Conservation (phyloP, 2,888 invertebrate species). For the Lomographa bimaculata region DNA sequence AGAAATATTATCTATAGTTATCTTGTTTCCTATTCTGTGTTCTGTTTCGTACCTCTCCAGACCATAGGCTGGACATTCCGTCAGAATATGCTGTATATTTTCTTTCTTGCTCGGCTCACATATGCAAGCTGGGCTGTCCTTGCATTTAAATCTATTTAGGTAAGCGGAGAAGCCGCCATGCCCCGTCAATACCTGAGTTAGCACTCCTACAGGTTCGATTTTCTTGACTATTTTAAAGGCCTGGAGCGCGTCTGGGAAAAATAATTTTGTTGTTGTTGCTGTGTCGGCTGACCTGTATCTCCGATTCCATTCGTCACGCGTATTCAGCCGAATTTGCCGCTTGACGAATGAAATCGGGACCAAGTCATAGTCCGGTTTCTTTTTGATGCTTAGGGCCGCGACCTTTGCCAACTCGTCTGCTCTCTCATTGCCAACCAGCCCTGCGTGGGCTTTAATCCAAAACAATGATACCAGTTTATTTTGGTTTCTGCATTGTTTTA, state of each 20-base stretch:
- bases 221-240: not conserved
- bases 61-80: not conserved
- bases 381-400: not conserved
- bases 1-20: too few relatives aligned
- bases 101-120: slow-evolving; percentile 1
- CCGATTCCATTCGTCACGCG: too few relatives aligned
- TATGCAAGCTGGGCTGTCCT: slow-evolving; percentile 1
- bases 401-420: not conserved
- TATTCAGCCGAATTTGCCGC: too few relatives aligned
- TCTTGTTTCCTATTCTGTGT: too few relatives aligned
- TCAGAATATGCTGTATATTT: not conserved
- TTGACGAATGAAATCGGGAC: not conserved
- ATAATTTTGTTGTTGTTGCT: too few relatives aligned
- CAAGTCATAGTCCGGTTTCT: not conserved
- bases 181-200: slow-evolving; percentile 4
- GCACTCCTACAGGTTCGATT: not conserved
- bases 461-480: too few relatives aligned
- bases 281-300: too few relatives aligned
- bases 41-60: not conserved
- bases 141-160: slow-evolving; percentile 1
- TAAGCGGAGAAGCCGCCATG: slow-evolving; percentile 4
- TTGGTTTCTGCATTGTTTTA: too few relatives aligned
- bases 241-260: too few relatives aligned
- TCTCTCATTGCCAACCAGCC: too few relatives aligned
- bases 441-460: too few relatives aligned